Evolutionary conservation across 1,140 invertebrate genomes (phyloP).

Genomic region (Gonioctena quinquepunctata): DNA sequence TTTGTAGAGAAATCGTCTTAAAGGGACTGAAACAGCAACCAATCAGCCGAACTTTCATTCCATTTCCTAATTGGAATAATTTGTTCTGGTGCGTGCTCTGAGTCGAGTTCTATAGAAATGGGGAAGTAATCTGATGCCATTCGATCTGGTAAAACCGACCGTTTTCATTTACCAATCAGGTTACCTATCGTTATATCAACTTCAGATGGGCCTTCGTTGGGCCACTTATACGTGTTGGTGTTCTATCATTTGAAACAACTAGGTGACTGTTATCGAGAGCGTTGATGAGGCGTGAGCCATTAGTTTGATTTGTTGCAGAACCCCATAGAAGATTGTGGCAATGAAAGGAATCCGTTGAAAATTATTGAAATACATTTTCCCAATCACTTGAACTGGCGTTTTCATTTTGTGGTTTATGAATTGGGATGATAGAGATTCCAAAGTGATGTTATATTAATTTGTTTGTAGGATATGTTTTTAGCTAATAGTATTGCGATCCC

Average conservation of each 20-base stretch:
- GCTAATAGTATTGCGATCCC: neutral
- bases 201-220: neutral
- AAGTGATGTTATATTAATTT: neutral
- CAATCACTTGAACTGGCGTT: neutral
- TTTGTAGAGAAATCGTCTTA: neutral
- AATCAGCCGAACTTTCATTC: neutral
- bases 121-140: neutral
- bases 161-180: neutral
- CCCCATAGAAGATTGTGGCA: neutral
- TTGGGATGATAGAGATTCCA: neutral
- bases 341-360: neutral
- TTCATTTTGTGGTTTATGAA: neutral
- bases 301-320: neutral
- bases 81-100: neutral
- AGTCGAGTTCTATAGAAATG: neutral
- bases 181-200: neutral
- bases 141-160: neutral
- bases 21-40: too few species aligned
- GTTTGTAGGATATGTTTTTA: neutral
- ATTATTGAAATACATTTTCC: neutral
- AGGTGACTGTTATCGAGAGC: neutral
- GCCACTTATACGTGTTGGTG: neutral
- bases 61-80: neutral
- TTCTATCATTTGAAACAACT: constrained; percentile 1
- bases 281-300: neutral